Evolutionary conservation across 2,888 invertebrate species (phyloP), one percentile per base, ranked within the genome.

Genomic region (Troides oblongomaculatus): DNA sequence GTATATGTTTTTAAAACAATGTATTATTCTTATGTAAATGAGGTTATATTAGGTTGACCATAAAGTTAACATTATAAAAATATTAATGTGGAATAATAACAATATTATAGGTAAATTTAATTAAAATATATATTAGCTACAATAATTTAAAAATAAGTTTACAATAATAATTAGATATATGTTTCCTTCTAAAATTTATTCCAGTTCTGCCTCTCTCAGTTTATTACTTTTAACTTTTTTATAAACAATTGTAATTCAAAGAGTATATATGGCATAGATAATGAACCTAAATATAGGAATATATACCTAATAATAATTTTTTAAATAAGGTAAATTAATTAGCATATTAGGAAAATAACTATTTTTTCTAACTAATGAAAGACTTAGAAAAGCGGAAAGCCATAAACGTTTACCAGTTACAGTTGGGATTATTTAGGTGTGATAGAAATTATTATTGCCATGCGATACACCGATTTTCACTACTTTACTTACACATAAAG

Each of bases 381-480:
- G 25, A 69, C 50, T 70, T 23, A 65, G 58, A 69, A 56, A 71
- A 74, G 68, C 72, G 63, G 53, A 53, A 72, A 69, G 74, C 70
- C 62, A 64, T 70, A 68, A 14, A 71, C 56, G 62, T 50, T 62
- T 67, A 59, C 50, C 50, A 69, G 62, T 68, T 60, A 64, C 39
- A 30, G 66, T 25, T 57, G 69, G 66, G 64, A 30, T 69, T 74
- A 74, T 74, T 72, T 72, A 78, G 60, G 73, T 74, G 63, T 63
- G 66, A 39, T 65, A 66, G 64, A 60, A 75, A 76, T 69, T 69
- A 71, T 85, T 85, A 85, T 85, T 86, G 86, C 84, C 81, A 79
- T 81, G 84, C 82, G 84, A 85, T 83, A 85, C 84, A 84, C 82
- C 77, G 78, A 80, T 78, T 77, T 76, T 74, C 69, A 76, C 78